Evolutionary conservation across 2,888 invertebrate species (phyloP).

Genomic region (Antitype chi): DNA sequence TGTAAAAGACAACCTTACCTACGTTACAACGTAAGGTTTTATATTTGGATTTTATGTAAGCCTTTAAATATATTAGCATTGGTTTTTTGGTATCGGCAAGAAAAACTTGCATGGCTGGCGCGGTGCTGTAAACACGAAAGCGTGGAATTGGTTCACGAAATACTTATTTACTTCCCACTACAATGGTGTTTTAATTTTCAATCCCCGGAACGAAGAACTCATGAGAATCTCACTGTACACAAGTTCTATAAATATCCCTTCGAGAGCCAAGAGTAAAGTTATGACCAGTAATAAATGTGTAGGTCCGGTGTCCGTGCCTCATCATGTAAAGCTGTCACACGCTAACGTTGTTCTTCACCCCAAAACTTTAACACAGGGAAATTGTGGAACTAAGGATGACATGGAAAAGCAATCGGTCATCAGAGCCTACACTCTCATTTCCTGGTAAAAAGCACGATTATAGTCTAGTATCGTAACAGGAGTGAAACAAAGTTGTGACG

Average conservation of each 20-base stretch:
- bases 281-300: conserved; percentile 31
- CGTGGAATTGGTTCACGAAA: no score
- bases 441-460: conserved; percentile 39
- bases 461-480: background rate
- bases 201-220: no score
- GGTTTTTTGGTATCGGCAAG: no score
- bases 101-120: no score
- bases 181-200: no score
- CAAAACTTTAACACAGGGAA: conserved; percentile 61
- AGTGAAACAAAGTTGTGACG: conserved; percentile 24
- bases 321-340: conserved; percentile 38
- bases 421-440: conserved; percentile 34
- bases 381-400: conserved; percentile 59
- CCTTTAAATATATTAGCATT: no score
- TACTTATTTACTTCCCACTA: no score
- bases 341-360: conserved; percentile 23
- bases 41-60: no score
- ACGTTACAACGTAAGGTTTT: no score
- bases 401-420: conserved; percentile 58
- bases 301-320: background rate
- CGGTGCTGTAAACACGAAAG: no score
- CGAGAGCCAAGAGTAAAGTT: conserved; percentile 15
- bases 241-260: conserved; percentile 9
- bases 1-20: no score
- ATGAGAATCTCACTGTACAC: no score